Base-by-base conservation (phyloP, 92 coral and sea anemone genomes). In the Isaurus tuberculatus region DNA sequence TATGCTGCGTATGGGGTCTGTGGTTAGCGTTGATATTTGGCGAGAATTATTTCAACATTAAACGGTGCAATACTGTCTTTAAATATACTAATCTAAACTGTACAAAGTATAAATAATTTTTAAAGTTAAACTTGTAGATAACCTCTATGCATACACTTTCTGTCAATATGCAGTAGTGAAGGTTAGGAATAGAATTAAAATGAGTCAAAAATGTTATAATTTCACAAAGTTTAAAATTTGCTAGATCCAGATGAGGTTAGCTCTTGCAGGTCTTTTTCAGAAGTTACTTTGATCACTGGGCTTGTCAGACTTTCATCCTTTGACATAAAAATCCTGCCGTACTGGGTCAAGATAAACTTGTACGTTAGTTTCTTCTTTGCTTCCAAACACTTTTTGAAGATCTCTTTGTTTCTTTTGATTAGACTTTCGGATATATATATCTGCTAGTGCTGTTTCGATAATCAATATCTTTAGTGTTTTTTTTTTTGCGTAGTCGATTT, bases 311-410 rank as follows among this genome's bases (percentile, higher is more conserved):
- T 55, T 7, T 55, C 26, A 55, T 55, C 28, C 63, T 55, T 55
- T 17, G 25, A 26, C 63, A 55, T 55, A 55, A n/a, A 55, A 19
- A 19, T 55, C 23, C 63, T 55, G 63, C 63, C 63, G 23, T 55
- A 55, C 28, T 55, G 63, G 63, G 26, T 55, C 63, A 25, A 55
- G 63, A 55, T 55, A 63, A 63, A 63, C 68, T 27, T 63, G 68
- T 63, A 63, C 32, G 11, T 63, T 63, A 63, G 68, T 63, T 63
- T 63, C 68, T 63, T 63, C 68, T 63, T 63, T 63, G 33, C 68
- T 63, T 63, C 68, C 32, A 63, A 63, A 15, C 68, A 63, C 33
- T 63, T 25, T 63, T 63, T 63, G 32, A 63, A 63, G 19, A 63
- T 28, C 33, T 63, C 34, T 63, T 61, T 61, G 30, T 58, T 61